Base-by-base conservation (phyloP, 2,888 invertebrate genomes). In the Ectemnius cavifrons region DNA sequence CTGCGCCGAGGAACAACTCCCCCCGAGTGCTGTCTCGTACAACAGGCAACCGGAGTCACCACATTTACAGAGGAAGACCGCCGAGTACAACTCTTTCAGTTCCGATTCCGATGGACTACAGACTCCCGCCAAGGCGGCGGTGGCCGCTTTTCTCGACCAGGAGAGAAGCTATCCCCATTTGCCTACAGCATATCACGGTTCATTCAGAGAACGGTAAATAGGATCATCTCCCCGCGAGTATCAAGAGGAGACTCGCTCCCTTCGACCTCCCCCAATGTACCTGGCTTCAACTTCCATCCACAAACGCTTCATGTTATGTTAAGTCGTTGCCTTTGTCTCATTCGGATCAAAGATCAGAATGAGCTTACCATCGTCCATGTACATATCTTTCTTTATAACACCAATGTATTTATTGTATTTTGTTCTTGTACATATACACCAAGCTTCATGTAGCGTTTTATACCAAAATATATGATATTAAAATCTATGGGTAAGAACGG, bases 21-120 rank as follows among this genome's bases (percentile, higher is more conserved):
- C 72, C 69, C 57, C 75, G 75, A n/a, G 72, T 57, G 58, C 63
- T 60, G n/a, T 70, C 70, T 49, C 63, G 70, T 27, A 63, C 6
- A 75, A 63, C 6, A 75, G 75, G 23, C 75, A 73, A 57, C 57
- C 63, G 49, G 79, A 78, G n/a, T 83, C 81, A 4, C 77, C 78
- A n/a, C 80, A 84, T 20, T 70, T 76, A 28, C 71, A 67, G 45
- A 80, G 78, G 20, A 84, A 79, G 67, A 47, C 62, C 59, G 70
- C 56, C 20, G 87, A 87, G 93, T 94, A 88, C 2, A 82, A 81
- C 72, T 95, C 95, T 11, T 88, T 94, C 62, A 95, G 95, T 89
- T 96, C 96, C 14, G 96, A 96, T 86, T 95, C 96, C 1, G 96
- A 96, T 86, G 93, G 94, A 86, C 91, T 93, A 61, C 92, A 94